Evolutionary conservation across 2,888 invertebrate genomes (phyloP), one percentile per base, ranked within the genome.

Genomic region (Crocallis elinguaria): DNA sequence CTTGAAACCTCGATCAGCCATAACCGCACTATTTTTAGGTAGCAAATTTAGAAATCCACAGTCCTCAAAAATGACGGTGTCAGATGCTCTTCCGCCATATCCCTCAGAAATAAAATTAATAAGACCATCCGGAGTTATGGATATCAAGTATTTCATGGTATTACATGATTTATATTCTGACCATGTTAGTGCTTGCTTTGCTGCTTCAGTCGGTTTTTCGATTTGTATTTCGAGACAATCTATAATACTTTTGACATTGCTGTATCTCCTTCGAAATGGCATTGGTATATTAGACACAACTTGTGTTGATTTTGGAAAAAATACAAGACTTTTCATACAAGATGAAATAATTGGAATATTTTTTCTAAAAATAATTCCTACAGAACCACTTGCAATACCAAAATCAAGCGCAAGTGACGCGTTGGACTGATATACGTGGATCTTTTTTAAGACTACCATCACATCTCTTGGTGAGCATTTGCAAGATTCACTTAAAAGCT

Each of bases 401-500:
- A 19, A 19, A 19, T 19, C 19, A 3, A 19, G 19, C 19, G 19
- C 19, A 19, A 19, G 19, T 4, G 5, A 4, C 3, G 19, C 19
- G 5, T 19, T 19, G 19, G 19, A 19, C 5, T 19, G 19, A 19
- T 19, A 19, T 19, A 19, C 3, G 5, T 5, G 19, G 3, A 5
- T 19, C 5, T 19, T 19, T 19, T 19, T 19, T 4, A 19, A 5
- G 19, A 19, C 19, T 19, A 19, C 5, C 19, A 19, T 19, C 19
- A 19, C 19, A 19, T 19, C 19, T 19, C 19, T 19, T 11, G 46
- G 12, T 32, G 39, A 8, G 16, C 45, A 39, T 45, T 44, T 44
- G 12, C 21, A 29, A 17, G 45, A 32, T 54, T 58, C 43, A 46
- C 23, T 30, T 50, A 48, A 50, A 3, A 48, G 8, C 23, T 54